phyloP scores from a whole-genome alignment of 2,113 vertebrate species.

The Callionymus lyra region DNA sequence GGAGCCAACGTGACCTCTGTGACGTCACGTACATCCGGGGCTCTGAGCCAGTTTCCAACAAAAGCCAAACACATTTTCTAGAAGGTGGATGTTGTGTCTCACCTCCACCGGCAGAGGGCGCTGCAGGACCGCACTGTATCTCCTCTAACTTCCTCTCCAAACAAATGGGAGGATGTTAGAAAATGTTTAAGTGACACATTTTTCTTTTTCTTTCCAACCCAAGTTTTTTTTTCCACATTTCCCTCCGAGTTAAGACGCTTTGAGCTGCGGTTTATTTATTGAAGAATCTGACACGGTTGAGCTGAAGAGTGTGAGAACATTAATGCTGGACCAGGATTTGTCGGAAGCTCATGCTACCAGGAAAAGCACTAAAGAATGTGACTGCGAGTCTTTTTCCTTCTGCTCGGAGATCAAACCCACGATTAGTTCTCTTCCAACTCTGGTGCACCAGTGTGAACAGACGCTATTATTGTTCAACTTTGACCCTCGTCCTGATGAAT shows the following conservation, averaged over 20 bases:
- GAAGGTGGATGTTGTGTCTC: constrained; percentile 1
- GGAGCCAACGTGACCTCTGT: neutral
- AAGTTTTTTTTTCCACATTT: too few species aligned
- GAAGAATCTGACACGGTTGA: too few species aligned
- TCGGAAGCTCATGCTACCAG: too few species aligned
- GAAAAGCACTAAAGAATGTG: constrained; percentile 27
- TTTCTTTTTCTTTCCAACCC: neutral
- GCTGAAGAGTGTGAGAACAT: too few species aligned
- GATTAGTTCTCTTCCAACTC: constrained; percentile 30
- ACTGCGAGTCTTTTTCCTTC: constrained; percentile 57
- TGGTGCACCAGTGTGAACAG: too few species aligned
- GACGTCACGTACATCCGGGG: neutral
- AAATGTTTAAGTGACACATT: constrained; percentile 11
- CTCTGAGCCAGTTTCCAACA: neutral
- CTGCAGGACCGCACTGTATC: constrained; percentile 35
- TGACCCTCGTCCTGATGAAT: too few species aligned
- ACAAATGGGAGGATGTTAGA: constrained; percentile 3
- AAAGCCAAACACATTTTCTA: neutral
- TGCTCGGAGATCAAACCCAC: too few species aligned
- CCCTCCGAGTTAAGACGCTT: too few species aligned
- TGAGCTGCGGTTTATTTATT: too few species aligned
- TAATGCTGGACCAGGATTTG: too few species aligned
- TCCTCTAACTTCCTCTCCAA: constrained; percentile 1
- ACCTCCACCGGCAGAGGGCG: constrained; percentile 52
- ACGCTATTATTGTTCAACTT: too few species aligned